phyloP scores from a whole-genome alignment of 2,888 invertebrate genomes.

The Balanococcus diminutus region DNA sequence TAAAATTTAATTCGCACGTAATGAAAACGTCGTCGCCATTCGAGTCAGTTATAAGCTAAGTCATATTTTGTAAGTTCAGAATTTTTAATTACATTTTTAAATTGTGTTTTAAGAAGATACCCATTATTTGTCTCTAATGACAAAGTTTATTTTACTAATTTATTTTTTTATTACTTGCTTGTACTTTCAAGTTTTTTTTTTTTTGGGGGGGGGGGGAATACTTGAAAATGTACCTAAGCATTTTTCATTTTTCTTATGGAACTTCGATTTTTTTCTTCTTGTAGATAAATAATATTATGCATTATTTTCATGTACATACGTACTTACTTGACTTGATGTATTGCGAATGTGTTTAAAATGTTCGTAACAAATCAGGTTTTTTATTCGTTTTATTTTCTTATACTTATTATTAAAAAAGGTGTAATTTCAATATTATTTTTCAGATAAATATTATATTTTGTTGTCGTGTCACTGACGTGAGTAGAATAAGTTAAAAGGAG shows the following conservation, averaged over 20 bases:
- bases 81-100: too few species aligned
- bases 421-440: background rate
- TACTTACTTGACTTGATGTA: too few species aligned
- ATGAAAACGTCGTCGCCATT: background rate
- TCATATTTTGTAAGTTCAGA: conserved; percentile 1
- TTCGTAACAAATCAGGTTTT: background rate
- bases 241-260: background rate
- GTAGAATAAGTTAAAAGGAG: background rate
- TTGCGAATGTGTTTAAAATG: background rate
- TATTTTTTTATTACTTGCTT: too few species aligned
- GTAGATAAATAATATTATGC: too few species aligned
- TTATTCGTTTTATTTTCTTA: background rate
- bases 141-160: background rate
- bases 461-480: background rate
- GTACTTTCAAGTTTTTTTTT: too few species aligned
- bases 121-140: background rate
- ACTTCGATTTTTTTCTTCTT: background rate
- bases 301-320: background rate
- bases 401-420: background rate
- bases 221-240: background rate
- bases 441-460: background rate
- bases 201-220: too few species aligned
- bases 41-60: conserved; percentile 1
- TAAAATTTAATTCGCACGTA: too few species aligned
- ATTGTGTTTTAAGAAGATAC: background rate